Evolutionary conservation across 1,140 invertebrate species (phyloP), one percentile per base, ranked within the genome.

Genomic region (Episyrphus balteatus): DNA sequence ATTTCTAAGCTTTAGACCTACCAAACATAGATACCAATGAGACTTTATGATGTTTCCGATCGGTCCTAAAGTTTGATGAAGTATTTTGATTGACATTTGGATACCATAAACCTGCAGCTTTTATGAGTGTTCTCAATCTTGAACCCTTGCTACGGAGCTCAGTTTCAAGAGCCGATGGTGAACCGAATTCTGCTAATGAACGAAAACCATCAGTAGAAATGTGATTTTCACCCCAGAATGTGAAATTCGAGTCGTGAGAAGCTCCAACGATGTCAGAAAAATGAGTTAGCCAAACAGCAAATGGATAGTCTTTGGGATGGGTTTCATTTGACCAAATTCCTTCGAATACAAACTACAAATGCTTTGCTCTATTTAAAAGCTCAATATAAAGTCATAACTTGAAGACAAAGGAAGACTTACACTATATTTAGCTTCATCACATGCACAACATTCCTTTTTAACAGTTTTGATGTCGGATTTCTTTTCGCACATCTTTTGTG

Each of bases 261-360:
- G 92, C 95, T 1, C 96, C 97, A 53, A 99, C 90, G 19, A 99
- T 79, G 70, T 99, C 95, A 11, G 93, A 98, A 73, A 99, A 99
- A 69, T 99, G 95, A 0, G 94, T 92, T 51, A 97, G 70, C 83
- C 88, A 92, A 15, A 80, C 62, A 11, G 85, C 83, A 54, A 84
- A 81, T 6, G 96, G 97, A 70, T 90, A 99, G 66, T 98, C 89
- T 72, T 92, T 97, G 0, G 96, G 95, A 70, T 99, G 97, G 0
- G 93, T 98, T 57, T 84, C 76, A 46, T 88, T 81, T 0, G 92
- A 94, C 97, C 97, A 99, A 15, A 96, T 78, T 1, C 96, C 96
- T 72, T 98, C 84, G 69, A 99, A 96, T 34, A 85, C 81, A 62
- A 92, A 69, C 88, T 92, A 60, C 0, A 36, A 5, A 36, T 5